Percentiles rank a stretch among this genome's conserved stretches.
Conservation (phyloP, 2,113 vertebrate genomes). For the Phasianus colchicus region DNA sequence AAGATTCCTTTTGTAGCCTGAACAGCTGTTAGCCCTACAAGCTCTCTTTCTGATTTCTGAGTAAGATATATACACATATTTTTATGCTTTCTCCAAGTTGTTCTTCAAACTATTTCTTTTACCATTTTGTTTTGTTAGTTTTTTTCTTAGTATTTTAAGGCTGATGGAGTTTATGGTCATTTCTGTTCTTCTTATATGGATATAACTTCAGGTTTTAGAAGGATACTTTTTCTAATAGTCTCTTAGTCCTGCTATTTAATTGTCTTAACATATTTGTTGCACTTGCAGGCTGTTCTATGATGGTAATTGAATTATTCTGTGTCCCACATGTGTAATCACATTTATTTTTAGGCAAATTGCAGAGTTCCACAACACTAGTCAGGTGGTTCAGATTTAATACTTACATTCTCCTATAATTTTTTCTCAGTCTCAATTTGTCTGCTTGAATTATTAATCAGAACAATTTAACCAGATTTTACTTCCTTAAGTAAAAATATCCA, state of each 20-base stretch:
- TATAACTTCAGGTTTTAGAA: not conserved
- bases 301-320: not conserved
- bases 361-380: not conserved
- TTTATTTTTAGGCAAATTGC: not conserved
- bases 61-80: not conserved
- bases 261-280: not conserved
- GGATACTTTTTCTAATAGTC: not conserved
- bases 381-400: not conserved
- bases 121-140: not conserved
- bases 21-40: conserved; percentile 11
- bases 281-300: not conserved
- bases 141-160: not conserved
- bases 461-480: not conserved
- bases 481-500: not conserved
- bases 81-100: not conserved
- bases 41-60: not conserved
- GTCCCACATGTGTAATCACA: not conserved
- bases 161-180: not conserved
- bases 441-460: not conserved
- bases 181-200: not conserved
- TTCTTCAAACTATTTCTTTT: not conserved
- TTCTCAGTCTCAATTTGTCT: not conserved
- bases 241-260: not conserved
- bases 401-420: not conserved
- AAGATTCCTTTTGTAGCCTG: not conserved